phyloP scores from a whole-genome alignment of 30 jellyfish, hydroid and myxozoan species.

The Chironex yamaguchii region DNA sequence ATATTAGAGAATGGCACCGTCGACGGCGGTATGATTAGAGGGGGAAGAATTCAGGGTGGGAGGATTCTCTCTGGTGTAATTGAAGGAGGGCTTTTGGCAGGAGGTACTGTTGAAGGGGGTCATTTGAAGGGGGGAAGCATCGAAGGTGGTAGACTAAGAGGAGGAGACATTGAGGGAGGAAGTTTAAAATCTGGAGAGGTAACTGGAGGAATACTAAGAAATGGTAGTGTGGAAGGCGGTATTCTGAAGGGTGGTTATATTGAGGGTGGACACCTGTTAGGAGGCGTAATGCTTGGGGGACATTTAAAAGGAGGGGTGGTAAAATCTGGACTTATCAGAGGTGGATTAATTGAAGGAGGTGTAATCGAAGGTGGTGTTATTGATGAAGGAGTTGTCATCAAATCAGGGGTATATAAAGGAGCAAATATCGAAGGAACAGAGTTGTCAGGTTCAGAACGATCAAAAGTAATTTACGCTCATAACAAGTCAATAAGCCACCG shows the following conservation, averaged over 20 bases:
- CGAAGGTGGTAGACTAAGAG: conserved; percentile 83
- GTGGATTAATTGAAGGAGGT: conserved; percentile 96
- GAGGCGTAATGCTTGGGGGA: conserved; percentile 98
- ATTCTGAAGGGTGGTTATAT: conserved; percentile 82
- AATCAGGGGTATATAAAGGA: conserved; percentile 89
- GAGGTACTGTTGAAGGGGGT: conserved; percentile 91
- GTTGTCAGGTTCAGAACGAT: not conserved
- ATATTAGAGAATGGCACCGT: conserved; percentile 79
- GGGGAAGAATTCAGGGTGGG: conserved; percentile 92
- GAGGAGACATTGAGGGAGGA: conserved; percentile 96
- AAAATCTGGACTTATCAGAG: conserved; percentile 85
- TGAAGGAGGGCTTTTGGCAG: conserved; percentile 78
- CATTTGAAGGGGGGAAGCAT: conserved; percentile 81
- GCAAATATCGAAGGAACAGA: conserved; percentile 50
- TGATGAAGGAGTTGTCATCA: conserved; percentile 94
- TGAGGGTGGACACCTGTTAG: conserved; percentile 92
- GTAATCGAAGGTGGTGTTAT: conserved; percentile 93
- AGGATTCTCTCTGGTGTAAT: conserved; percentile 78
- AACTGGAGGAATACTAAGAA: conserved; percentile 79
- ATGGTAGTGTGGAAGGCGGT: conserved; percentile 97
- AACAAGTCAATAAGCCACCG: not conserved
- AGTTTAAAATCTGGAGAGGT: conserved; percentile 84
- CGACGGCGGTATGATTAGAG: conserved; percentile 74
- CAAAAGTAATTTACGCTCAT: not conserved
- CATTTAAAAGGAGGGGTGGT: conserved; percentile 89